phyloP scores from a whole-genome alignment of 2,888 invertebrate genomes.

The Archips crataeganus region DNA sequence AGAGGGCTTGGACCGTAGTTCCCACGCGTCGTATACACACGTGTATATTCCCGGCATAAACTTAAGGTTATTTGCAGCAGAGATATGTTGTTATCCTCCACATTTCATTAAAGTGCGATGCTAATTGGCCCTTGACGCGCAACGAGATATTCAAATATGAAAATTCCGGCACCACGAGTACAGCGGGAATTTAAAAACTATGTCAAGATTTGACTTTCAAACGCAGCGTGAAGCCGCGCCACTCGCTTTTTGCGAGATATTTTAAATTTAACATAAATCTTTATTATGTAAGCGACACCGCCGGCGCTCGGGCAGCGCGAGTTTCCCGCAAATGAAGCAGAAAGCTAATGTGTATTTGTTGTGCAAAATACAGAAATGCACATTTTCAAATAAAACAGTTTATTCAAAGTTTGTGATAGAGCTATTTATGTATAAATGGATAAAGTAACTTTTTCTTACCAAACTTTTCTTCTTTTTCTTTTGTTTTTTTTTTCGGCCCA shows the following conservation, averaged over 20 bases:
- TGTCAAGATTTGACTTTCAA: slow-evolving; percentile 50
- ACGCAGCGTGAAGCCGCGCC: slow-evolving; percentile 10
- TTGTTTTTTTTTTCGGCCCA: no score
- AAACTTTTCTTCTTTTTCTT: no score
- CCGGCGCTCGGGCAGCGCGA: background rate
- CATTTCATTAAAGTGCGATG: slow-evolving; percentile 41
- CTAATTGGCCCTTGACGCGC: slow-evolving; percentile 50
- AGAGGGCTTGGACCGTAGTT: no score
- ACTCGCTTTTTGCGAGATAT: slow-evolving; percentile 10
- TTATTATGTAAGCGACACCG: slow-evolving; percentile 9
- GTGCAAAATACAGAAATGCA: no score
- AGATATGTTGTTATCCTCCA: background rate
- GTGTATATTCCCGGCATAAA: background rate
- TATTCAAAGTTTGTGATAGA: no score
- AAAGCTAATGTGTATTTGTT: no score
- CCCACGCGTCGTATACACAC: no score
- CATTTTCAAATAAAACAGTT: no score
- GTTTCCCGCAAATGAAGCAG: no score
- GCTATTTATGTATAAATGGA: no score
- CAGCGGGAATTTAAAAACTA: slow-evolving; percentile 53
- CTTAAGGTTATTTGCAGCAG: background rate
- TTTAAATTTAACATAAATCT: slow-evolving; percentile 12
- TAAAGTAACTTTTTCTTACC: no score
- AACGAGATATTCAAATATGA: slow-evolving; percentile 28
- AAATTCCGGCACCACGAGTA: slow-evolving; percentile 16